Conservation (phyloP, 1,140 invertebrate genomes). For the Temnothorax nylanderi region DNA sequence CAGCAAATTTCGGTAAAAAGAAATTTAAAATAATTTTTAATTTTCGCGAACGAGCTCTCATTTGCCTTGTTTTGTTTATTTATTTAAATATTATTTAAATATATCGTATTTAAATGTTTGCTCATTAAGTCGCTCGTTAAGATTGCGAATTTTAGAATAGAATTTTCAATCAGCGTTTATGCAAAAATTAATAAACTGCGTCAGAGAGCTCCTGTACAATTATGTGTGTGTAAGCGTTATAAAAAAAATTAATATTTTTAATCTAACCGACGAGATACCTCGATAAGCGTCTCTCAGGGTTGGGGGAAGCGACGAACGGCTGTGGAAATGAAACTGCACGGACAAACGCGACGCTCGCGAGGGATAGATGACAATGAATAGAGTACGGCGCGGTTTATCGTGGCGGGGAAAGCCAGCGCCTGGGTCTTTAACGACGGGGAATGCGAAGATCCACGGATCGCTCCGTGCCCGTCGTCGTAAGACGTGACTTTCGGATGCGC, state of each 20-base stretch:
- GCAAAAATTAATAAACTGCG: not conserved
- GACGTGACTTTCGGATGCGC: conserved; percentile 59
- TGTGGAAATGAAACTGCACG: conserved; percentile 3
- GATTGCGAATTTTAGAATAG: not conserved
- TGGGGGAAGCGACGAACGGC: not conserved
- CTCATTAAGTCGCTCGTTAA: not conserved
- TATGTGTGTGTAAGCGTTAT: not conserved
- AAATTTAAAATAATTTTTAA: not conserved
- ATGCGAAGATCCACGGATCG: conserved; percentile 15
- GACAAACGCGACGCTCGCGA: conserved; percentile 12
- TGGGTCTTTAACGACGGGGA: conserved; percentile 33
- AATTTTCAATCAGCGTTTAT: not conserved
- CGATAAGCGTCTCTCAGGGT: not conserved
- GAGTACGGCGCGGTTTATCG: conserved; percentile 3
- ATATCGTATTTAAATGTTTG: not conserved
- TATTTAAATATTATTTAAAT: not conserved
- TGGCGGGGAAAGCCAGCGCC: not conserved
- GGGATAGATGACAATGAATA: conserved; percentile 36
- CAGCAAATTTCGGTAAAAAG: not conserved
- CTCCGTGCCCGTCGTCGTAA: conserved; percentile 12
- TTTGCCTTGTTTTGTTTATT: too few species aligned
- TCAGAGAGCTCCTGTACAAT: not conserved
- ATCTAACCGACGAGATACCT: not conserved
- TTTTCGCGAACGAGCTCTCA: too few species aligned
- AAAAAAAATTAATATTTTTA: conserved; percentile 14